Percentiles rank a stretch among this genome's conserved stretches.
phyloP scores from a whole-genome alignment of 2,113 vertebrate genomes.

The Eublepharis macularius region DNA sequence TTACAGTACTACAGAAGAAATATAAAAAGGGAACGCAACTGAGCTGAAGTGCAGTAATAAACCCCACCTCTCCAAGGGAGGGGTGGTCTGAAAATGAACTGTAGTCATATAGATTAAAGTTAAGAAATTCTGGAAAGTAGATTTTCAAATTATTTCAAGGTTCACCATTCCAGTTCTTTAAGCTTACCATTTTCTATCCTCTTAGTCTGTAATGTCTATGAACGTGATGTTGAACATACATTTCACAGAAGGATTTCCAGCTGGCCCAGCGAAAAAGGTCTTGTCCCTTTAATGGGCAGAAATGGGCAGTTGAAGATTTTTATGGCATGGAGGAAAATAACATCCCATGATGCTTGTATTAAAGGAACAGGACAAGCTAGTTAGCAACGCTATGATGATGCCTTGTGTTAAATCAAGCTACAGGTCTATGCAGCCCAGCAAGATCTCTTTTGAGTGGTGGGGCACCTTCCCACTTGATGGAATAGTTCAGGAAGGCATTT shows the following conservation, averaged over 20 bases:
- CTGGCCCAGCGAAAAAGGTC: too few relatives aligned
- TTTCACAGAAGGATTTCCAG: too few relatives aligned
- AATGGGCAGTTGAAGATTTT: too few relatives aligned
- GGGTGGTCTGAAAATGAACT: constrained; percentile 48
- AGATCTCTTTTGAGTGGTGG: background rate
- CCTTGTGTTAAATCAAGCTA: background rate
- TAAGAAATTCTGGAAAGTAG: constrained; percentile 7
- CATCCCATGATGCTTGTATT: too few relatives aligned
- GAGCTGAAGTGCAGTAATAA: constrained; percentile 21
- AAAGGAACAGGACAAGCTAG: too few relatives aligned
- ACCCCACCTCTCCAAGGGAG: too few relatives aligned
- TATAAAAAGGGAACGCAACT: constrained; percentile 42
- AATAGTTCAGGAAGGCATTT: too few relatives aligned
- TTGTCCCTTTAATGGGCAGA: too few relatives aligned
- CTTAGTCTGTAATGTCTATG: background rate
- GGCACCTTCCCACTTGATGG: background rate
- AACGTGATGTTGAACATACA: background rate
- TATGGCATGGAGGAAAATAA: too few relatives aligned
- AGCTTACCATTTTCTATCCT: constrained; percentile 8
- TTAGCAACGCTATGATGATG: background rate
- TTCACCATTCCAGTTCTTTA: constrained; percentile 9
- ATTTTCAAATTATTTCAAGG: constrained; percentile 27
- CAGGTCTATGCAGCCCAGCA: background rate
- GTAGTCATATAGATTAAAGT: constrained; percentile 34
- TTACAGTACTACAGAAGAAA: background rate